Evolutionary conservation across 2,888 invertebrate genomes (phyloP), one percentile per base, ranked within the genome.

Genomic region (Poecilobothrus nobilitatus): DNA sequence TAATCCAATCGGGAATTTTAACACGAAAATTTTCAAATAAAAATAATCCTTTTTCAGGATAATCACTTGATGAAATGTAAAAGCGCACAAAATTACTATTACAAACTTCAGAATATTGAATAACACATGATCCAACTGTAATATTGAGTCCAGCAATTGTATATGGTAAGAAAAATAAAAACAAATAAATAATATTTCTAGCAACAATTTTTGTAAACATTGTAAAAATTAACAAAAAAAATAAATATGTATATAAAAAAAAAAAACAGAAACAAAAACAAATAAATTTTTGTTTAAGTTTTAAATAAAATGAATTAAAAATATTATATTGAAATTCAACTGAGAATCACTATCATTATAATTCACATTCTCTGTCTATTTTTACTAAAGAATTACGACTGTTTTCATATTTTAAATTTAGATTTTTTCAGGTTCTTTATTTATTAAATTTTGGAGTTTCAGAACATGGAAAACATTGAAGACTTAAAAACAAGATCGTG

Each of bases 41-140:
- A 68, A 71, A 70, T 9, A 73, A 72, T 66, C 71, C 71, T 34
- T 69, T 65, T 8, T 73, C 67, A 3, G 74, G 72, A 63, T 71
- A 67, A 68, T 74, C 73, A 71, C 74, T 74, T 9, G 72, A 70
- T 20, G 73, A 74, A 22, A 76, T 69, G 53, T 73, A 75, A 68
- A 76, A 76, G 66, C 74, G 73, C 1, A 75, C 74, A 68, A 73
- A 73, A 65, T 75, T 73, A 72, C 73, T 73, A 37, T 72, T 73
- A 69, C 76, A 76, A 67, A 73, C 73, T 64, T 74, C 73, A 22
- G 73, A 71, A 66, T 73, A 74, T 69, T 74, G 74, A 66, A 76
- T 71, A n/a, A 74, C 70, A 70, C 76, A 76, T 15, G 75, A 73
- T 21, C 75, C 76, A 9, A 75, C 69, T 33, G 73, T 74, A 41